phyloP scores from a whole-genome alignment of 2,113 vertebrate species.

The Passer domesticus region DNA sequence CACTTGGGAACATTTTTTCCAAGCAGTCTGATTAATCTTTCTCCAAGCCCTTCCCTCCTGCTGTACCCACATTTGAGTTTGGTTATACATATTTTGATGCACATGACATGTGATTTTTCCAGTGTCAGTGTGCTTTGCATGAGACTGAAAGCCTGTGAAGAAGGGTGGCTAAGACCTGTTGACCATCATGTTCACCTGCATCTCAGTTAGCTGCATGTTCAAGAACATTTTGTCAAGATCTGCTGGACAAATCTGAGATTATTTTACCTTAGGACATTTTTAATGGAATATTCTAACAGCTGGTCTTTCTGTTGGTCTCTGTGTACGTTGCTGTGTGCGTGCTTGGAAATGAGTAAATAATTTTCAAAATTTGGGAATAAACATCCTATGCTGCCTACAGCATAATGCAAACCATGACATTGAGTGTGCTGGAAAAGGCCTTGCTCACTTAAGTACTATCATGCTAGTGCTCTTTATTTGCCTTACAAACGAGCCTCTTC shows the following conservation, averaged over 20 bases:
- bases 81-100: background rate
- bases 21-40: background rate
- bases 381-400: background rate
- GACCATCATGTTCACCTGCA: background rate
- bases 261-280: background rate
- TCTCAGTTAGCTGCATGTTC: background rate
- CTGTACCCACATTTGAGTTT: background rate
- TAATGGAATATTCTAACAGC: background rate
- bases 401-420: background rate
- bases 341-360: background rate
- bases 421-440: background rate
- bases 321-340: background rate
- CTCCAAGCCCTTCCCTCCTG: background rate
- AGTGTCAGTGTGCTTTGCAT: background rate
- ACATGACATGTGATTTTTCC: background rate
- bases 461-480: background rate
- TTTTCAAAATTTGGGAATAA: background rate
- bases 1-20: background rate
- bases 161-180: background rate
- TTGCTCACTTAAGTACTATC: background rate
- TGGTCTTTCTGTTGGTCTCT: background rate
- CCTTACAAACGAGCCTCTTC: background rate
- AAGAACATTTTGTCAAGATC: slow-evolving; percentile 1
- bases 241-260: background rate
- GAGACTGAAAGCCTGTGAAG: slow-evolving; percentile 27